A percentile compares a stretch with the other conserved stretches of the same genome.
Conservation (phyloP, 2,797 vertebrate species). For the Pelodytes ibericus region DNA sequence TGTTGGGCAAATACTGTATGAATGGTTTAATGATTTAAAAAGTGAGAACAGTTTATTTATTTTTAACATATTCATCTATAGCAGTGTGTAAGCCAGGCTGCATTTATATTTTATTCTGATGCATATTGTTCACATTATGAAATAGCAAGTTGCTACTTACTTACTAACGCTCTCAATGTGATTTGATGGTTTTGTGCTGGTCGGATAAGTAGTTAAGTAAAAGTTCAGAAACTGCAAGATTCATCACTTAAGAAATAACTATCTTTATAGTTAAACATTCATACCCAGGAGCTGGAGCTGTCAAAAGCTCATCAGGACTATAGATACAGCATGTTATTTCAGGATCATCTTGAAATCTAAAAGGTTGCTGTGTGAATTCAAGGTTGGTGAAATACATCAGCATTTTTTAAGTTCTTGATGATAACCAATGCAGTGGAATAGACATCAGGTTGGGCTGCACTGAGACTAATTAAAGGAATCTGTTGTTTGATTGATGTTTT, state of each 20-base stretch:
- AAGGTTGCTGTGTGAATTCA: conserved; percentile 16
- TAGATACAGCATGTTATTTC: conserved; percentile 9
- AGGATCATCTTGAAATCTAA: conserved; percentile 20
- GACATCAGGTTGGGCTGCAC: conserved; percentile 12
- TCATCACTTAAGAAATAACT: conserved; percentile 18
- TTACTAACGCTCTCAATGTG: no score
- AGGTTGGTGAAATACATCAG: conserved; percentile 29
- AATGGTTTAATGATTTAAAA: no score
- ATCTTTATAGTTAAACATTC: conserved; percentile 20
- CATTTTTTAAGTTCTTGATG: conserved; percentile 24
- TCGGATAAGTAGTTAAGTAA: conserved; percentile 7
- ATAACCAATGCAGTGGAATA: conserved; percentile 19
- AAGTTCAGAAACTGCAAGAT: conserved; percentile 18
- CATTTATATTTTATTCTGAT: no score
- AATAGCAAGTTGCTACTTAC: no score
- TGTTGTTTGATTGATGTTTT: conserved; percentile 38
- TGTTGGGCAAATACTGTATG: no score
- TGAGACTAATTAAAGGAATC: conserved; percentile 48
- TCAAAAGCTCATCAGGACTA: conserved; percentile 19
- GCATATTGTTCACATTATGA: no score
- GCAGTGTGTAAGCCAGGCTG: no score
- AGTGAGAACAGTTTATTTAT: no score
- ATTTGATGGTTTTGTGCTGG: background rate
- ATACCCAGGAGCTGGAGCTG: conserved; percentile 29
- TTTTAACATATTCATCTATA: no score